Evolutionary conservation across 2,888 invertebrate species (phyloP).

Genomic region (Drosophila multiciliata): DNA sequence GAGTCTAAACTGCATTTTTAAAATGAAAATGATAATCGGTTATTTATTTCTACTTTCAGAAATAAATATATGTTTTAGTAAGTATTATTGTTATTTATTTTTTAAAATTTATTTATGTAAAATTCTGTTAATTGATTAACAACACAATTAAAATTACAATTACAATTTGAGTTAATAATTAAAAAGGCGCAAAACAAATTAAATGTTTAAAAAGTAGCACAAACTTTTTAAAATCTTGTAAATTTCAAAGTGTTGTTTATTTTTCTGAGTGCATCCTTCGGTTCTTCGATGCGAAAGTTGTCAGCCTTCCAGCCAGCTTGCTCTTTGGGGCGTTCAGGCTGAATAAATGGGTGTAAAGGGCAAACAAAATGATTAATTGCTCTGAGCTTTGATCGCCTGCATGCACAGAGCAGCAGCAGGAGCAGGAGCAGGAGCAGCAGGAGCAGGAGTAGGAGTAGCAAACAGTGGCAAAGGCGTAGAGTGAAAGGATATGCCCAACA

Average conservation of each 20-base stretch:
- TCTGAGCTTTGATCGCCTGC: conserved; percentile 84
- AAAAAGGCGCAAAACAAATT: not conserved
- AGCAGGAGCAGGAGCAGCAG: conserved; percentile 32
- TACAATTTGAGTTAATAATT: too few species aligned
- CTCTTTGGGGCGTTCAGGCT: conserved; percentile 80
- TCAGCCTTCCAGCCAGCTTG: conserved; percentile 18
- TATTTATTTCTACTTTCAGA: not conserved
- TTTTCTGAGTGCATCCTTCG: conserved; percentile 13
- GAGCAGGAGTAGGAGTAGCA: conserved; percentile 15
- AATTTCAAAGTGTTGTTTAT: not conserved
- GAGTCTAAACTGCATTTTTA: too few species aligned
- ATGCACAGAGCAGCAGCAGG: conserved; percentile 60
- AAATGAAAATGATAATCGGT: too few species aligned
- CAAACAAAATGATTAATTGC: conserved; percentile 85
- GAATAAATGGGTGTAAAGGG: conserved; percentile 84
- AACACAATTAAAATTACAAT: not conserved
- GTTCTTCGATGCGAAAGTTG: conserved; percentile 15
- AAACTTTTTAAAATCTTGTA: not conserved
- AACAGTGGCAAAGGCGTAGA: conserved; percentile 11
- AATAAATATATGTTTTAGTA: not conserved
- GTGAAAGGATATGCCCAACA: conserved; percentile 67
- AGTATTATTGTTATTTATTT: too few species aligned
- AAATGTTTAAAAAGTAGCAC: not conserved
- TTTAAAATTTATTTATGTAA: not conserved
- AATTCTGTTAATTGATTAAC: not conserved